These are phyloP conservation scores for Drosophila ustulata DNA, from an alignment of 2,888 invertebrate species.

Conservation along the genomic window DNA sequence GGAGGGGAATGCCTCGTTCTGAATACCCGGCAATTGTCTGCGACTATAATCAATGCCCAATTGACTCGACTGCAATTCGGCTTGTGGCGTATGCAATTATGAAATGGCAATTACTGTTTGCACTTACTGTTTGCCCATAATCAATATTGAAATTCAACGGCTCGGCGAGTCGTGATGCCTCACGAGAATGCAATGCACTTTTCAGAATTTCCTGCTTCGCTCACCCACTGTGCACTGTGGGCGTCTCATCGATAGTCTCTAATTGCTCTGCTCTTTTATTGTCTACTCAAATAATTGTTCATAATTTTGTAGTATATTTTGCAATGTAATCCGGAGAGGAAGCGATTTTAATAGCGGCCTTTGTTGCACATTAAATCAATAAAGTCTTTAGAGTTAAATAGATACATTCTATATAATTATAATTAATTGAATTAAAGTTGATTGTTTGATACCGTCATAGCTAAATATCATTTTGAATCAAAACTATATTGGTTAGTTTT, in stretches of 20 bases:
- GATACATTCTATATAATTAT: no score
- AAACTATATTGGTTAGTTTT: no score
- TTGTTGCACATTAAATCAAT: no score
- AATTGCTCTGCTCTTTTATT: neutral
- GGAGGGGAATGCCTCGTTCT: neutral
- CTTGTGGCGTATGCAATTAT: slow-evolving; percentile 6
- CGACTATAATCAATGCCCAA: slow-evolving; percentile 14
- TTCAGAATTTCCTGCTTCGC: neutral
- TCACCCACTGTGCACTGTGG: neutral
- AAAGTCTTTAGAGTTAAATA: no score
- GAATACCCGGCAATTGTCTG: slow-evolving; percentile 2
- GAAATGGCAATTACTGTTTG: neutral
- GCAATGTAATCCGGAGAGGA: neutral
- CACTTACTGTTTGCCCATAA: slow-evolving; percentile 10
- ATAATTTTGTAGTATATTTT: neutral
- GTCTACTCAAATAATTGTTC: neutral
- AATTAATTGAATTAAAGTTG: no score
- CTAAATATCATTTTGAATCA: no score
- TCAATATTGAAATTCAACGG: neutral
- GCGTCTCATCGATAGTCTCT: neutral
- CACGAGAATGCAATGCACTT: neutral
- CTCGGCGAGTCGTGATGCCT: slow-evolving; percentile 5
- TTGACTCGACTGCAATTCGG: neutral
- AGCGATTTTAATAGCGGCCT: neutral
- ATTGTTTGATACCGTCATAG: no score